These are phyloP conservation scores for Andinoacara biseriatus DNA, from an alignment of 2,113 vertebrate species.

Conservation along the genomic window DNA sequence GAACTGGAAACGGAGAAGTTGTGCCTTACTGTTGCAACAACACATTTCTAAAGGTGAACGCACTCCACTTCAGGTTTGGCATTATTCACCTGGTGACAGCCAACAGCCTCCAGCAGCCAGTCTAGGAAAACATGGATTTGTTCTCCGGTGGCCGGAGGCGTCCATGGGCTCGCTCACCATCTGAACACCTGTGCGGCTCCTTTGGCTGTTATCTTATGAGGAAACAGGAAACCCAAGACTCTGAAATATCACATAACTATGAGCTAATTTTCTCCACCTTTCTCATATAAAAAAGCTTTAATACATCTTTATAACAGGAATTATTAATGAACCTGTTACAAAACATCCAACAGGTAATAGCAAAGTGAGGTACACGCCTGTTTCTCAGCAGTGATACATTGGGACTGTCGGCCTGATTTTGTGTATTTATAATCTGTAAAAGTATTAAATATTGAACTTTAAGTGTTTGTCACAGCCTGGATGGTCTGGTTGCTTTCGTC, in stretches of 20 bases:
- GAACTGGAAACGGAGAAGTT: not conserved
- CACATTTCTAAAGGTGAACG: not conserved
- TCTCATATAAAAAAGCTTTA: not conserved
- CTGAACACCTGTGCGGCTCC: not conserved
- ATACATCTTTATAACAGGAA: not conserved
- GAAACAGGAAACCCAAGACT: not conserved
- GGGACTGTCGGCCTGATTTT: not conserved
- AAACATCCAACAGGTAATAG: too few species aligned
- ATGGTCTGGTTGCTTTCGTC: not conserved
- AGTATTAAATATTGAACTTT: not conserved
- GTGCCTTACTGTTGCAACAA: not conserved
- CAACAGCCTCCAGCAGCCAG: too few species aligned
- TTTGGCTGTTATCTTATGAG: not conserved
- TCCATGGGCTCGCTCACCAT: not conserved
- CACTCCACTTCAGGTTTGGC: too few species aligned
- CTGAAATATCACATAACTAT: not conserved
- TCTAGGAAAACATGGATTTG: too few species aligned
- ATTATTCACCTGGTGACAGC: too few species aligned
- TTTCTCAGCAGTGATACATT: not conserved
- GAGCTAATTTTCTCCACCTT: not conserved
- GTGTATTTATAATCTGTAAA: constrained; percentile 7
- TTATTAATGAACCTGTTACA: not conserved
- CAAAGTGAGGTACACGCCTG: not conserved
- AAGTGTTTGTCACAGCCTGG: not conserved
- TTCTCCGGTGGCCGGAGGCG: too few species aligned